phyloP scores from a whole-genome alignment of 2,888 invertebrate genomes.

The Brenthis daphne region DNA sequence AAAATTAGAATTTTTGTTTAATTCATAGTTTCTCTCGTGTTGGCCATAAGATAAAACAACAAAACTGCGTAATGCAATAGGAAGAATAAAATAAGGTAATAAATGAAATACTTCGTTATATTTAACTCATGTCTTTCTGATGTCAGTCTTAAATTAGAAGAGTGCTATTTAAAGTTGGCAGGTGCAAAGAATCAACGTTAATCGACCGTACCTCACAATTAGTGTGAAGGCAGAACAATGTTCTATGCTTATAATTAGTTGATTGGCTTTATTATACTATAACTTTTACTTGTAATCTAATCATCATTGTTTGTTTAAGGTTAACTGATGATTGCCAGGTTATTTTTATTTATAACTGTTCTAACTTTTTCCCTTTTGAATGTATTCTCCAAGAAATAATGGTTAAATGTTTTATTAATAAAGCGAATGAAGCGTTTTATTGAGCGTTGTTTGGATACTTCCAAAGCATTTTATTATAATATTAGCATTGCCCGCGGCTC shows the following conservation, averaged over 20 bases:
- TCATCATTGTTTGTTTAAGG: constrained; percentile 2
- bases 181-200: constrained; percentile 17
- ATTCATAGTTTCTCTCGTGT: too few relatives aligned
- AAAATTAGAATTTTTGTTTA: too few relatives aligned
- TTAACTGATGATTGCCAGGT: not conserved
- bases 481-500: too few relatives aligned
- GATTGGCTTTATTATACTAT: not conserved
- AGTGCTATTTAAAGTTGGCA: constrained; percentile 16
- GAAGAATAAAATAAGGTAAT: too few relatives aligned
- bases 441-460: too few relatives aligned
- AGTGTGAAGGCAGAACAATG: not conserved
- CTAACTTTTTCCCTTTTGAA: not conserved
- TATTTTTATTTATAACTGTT: not conserved
- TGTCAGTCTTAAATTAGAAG: constrained; percentile 5
- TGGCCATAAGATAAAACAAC: too few relatives aligned
- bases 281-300: not conserved
- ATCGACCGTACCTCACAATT: constrained; percentile 13
- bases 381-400: not conserved
- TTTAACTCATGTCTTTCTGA: too few relatives aligned
- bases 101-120: too few relatives aligned
- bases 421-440: too few relatives aligned
- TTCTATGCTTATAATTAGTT: not conserved
- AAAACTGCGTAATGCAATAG: too few relatives aligned
- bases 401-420: too few relatives aligned
- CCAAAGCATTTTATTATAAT: too few relatives aligned